Conservation (phyloP, 2,797 vertebrate species). For the Pangasius djambal region DNA sequence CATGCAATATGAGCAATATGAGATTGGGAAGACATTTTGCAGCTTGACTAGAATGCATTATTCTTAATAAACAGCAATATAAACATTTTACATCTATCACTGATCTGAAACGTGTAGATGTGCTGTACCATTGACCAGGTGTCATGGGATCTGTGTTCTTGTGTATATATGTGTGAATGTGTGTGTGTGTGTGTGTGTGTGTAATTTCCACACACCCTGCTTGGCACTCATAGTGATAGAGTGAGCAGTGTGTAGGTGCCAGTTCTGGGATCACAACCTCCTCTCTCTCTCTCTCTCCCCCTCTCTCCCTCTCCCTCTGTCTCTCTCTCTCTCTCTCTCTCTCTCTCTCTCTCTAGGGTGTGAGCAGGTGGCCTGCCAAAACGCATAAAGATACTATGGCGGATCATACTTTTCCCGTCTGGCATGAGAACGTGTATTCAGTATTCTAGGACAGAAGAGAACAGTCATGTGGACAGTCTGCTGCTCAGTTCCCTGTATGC, state of each 20-base stretch:
- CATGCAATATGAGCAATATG: not conserved
- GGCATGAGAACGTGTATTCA: slow-evolving; percentile 31
- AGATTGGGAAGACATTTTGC: not conserved
- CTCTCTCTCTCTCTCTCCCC: not conserved
- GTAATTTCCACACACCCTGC: slow-evolving; percentile 25
- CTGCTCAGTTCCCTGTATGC: not conserved
- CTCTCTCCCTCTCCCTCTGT: not conserved
- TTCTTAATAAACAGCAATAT: not conserved
- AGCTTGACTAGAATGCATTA: not conserved
- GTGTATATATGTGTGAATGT: not conserved
- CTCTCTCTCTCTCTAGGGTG: not conserved
- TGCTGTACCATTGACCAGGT: not conserved
- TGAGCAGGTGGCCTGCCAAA: slow-evolving; percentile 48
- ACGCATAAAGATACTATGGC: slow-evolving; percentile 38
- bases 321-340: not conserved
- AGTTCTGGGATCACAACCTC: slow-evolving; percentile 22
- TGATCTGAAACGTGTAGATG: not conserved
- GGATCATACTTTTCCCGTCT: slow-evolving; percentile 35
- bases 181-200: not conserved
- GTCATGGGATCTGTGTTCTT: not conserved
- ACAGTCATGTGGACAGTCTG: slow-evolving; percentile 17
- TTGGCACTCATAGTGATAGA: slow-evolving; percentile 20
- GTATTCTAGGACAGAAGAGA: slow-evolving; percentile 12
- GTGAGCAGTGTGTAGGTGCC: slow-evolving; percentile 28
- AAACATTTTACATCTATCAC: not conserved